Base-by-base conservation (phyloP, 2,888 invertebrate genomes). In the Acronicta leporina region DNA sequence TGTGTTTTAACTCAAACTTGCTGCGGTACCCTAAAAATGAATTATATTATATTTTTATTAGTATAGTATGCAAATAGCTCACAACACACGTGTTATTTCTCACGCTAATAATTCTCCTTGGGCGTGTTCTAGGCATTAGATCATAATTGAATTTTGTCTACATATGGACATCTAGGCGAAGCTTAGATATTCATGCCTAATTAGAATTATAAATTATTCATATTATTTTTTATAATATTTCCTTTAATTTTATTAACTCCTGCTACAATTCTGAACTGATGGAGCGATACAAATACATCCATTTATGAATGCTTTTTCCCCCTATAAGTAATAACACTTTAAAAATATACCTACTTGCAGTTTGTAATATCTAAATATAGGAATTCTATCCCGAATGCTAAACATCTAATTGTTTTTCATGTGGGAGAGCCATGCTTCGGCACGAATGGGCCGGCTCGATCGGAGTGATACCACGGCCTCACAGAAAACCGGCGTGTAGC, bases 61-160 rank as follows among this genome's bases (percentile, higher is more conserved):
- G 30, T 38, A 16, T 16, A n/a, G 35, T 15, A 68, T 59, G 53
- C 48, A 58, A 71, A 66, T 61, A 8, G 20, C 27, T 20, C 13
- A 13, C 10, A 35, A 5, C 14, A 33, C 8, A 51, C 38, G 16
- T 41, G 44, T 56, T 68, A 58, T 55, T 60, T 61, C 30, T 43
- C 46, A 63, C 53, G 40, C 16, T 33, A 6, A n/a, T n/a, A n/a
- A 44, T 44, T 52, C 54, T 68, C 54, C 55, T 60, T 68, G 42
- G 54, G 57, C 62, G 54, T 55, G 42, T 42, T 55, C 63, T 33
- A 13, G 27, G 25, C 45, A 63, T 66, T 73, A 60, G 59, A 54
- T 74, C 66, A 73, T 73, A n/a, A 15, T 45, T 41, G 33, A 43
- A 54, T 53, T 41, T 66, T 41, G 42, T 53, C 67, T 49, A 16